These are phyloP conservation scores for Tragelaphus buxtoni DNA, from an alignment of 2,113 vertebrate species.

Conservation along the genomic window DNA sequence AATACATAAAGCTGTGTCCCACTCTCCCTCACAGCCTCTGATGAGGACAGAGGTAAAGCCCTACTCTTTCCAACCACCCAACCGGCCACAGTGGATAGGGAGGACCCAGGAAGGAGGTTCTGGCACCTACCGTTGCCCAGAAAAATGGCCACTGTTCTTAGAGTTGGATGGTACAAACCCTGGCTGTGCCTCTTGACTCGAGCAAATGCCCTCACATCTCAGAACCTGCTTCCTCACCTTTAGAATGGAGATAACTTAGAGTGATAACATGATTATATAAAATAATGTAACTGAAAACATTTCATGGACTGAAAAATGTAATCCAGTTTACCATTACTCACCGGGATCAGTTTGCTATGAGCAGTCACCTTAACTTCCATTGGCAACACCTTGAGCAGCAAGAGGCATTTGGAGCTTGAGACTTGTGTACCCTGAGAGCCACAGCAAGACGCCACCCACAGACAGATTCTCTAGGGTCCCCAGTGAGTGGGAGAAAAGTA, in stretches of 20 bases:
- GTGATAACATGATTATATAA: conserved; percentile 1
- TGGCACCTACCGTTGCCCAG: neutral
- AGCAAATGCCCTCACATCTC: neutral
- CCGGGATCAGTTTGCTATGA: neutral
- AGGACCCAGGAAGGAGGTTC: neutral
- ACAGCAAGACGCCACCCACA: neutral
- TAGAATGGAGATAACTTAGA: neutral
- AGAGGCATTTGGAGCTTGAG: neutral
- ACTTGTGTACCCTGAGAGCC: neutral
- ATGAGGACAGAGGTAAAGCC: neutral
- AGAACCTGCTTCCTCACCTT: conserved; percentile 11
- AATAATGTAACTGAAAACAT: neutral
- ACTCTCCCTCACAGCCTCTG: neutral
- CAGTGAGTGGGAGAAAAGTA: neutral
- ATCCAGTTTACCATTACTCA: neutral
- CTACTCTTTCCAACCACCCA: neutral
- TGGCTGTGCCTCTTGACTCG: neutral
- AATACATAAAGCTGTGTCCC: neutral
- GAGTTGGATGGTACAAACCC: neutral
- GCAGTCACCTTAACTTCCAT: neutral
- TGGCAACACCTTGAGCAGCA: neutral
- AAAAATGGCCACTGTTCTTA: neutral
- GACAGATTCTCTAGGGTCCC: neutral
- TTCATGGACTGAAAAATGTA: neutral
- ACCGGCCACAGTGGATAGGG: neutral